These are phyloP conservation scores for Nothobranchius kuhntae DNA, from an alignment of 2,113 vertebrate species.

Conservation along the genomic window DNA sequence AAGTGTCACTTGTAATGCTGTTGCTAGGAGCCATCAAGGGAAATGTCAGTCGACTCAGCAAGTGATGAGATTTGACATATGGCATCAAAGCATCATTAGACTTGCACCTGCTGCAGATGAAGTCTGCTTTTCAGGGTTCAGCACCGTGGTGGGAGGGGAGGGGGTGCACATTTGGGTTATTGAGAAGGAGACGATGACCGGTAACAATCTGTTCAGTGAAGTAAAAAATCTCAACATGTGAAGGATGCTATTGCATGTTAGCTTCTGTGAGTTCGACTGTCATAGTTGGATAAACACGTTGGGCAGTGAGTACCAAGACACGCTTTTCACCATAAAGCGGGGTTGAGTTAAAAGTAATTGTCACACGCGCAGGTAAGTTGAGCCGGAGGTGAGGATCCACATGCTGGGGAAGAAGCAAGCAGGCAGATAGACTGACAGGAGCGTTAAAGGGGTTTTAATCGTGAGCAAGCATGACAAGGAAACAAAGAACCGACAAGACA, in stretches of 20 bases:
- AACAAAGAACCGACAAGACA: too few species aligned
- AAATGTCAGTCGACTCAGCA: slow-evolving; percentile 96
- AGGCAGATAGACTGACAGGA: too few species aligned
- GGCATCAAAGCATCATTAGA: slow-evolving; percentile 96
- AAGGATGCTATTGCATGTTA: slow-evolving; percentile 2
- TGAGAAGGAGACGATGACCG: slow-evolving; percentile 72
- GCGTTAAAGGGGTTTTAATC: too few species aligned
- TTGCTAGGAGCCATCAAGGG: slow-evolving; percentile 84
- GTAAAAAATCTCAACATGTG: slow-evolving; percentile 34
- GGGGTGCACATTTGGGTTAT: slow-evolving; percentile 42
- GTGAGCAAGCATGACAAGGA: too few species aligned
- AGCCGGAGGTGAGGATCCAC: too few species aligned
- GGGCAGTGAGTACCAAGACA: neutral
- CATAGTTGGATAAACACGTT: neutral
- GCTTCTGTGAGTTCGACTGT: slow-evolving; percentile 1
- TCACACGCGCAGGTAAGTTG: too few species aligned
- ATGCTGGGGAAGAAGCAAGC: too few species aligned
- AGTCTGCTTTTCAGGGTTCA: slow-evolving; percentile 82
- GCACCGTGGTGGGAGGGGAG: slow-evolving; percentile 78
- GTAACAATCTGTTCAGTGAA: slow-evolving; percentile 47
- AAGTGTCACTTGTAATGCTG: slow-evolving; percentile 67
- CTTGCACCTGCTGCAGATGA: slow-evolving; percentile 87
- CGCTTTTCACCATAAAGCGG: neutral
- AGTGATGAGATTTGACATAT: slow-evolving; percentile 97
- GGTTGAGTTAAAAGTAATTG: neutral